Base-by-base conservation (phyloP, 2,888 invertebrate genomes). In the Cryptocheilus praepositus region DNA sequence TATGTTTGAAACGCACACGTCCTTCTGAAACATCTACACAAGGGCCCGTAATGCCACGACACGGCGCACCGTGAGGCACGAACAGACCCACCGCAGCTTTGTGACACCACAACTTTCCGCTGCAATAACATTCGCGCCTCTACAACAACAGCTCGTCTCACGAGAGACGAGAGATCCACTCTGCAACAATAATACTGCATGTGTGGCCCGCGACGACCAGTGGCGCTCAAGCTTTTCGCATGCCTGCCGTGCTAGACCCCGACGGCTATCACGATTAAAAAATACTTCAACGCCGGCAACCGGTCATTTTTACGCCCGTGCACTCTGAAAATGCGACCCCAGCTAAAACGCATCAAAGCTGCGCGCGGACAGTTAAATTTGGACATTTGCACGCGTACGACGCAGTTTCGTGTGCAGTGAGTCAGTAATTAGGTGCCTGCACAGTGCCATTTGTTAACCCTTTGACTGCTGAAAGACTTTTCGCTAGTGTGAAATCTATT, bases 131-230 rank as follows among this genome's bases (percentile, higher is more conserved):
- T 81, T 82, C 77, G 73, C 81, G 76, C 76, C 81, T 79, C 75
- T 81, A 77, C 77, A 81, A 81, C 80, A 82, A 82, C 81, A 81
- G 76, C 71, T 73, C 71, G 60, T 76, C 74, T 75, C 75, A 70
- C 44, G 63, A 73, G 70, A 76, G 77, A 74, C 74, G 80, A 81
- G 80, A 77, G 81, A 79, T 80, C 82, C 83, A 83, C 85, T 86
- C 81, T 80, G 82, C 81, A 85, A 86, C 80, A 84, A 86, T 84
- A 86, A 86, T 81, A 85, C 79, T 73, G 72, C 81, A 81, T 81
- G 86, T 87, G 86, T 86, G 86, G 85, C 80, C 85, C 57, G n/a
- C n/a, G n/a, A n/a, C n/a, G 53, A 53, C 2, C 75, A 80, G 80
- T 70, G 79, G 79, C 76, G 67, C 77, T 81, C 80, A 80, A 70